phyloP scores from a whole-genome alignment of 2,797 vertebrate species.

The Pseudomugil gertrudae region DNA sequence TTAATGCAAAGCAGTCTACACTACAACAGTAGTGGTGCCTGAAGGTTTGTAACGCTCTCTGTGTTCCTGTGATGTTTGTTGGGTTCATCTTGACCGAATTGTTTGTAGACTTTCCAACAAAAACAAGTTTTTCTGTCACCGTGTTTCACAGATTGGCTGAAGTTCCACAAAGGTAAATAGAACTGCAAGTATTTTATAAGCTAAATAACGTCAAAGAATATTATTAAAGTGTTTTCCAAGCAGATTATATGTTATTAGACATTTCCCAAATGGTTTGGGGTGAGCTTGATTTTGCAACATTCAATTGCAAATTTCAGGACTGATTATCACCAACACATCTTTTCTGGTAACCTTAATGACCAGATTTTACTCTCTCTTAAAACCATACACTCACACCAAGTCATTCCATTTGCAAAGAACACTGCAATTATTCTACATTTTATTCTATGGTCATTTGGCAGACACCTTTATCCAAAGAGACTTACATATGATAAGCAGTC shows the following conservation, averaged over 20 bases:
- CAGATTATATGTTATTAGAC: not conserved
- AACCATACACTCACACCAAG: not conserved
- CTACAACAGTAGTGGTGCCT: not conserved
- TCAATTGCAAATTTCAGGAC: not conserved
- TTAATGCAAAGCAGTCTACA: conserved; percentile 11
- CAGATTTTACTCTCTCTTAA: not conserved
- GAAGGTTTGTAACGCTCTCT: not conserved
- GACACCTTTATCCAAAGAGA: no score
- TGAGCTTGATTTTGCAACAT: not conserved
- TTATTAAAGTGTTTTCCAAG: not conserved
- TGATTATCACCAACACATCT: not conserved
- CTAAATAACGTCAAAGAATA: not conserved
- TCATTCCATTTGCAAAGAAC: not conserved
- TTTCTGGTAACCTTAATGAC: not conserved
- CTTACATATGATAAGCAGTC: no score
- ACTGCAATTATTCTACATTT: not conserved
- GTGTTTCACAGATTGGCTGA: no score
- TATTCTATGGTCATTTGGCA: no score
- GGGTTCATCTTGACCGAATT: not conserved
- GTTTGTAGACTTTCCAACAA: not conserved
- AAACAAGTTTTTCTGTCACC: not conserved
- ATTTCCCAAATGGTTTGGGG: not conserved
- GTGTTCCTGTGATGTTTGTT: not conserved
- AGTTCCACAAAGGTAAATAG: not conserved
- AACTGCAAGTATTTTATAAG: not conserved